A percentile compares a stretch with the other conserved stretches of the same genome.
These are phyloP conservation scores for Gadopsis marmoratus DNA, from an alignment of 2,797 vertebrate genomes.

Conservation along the genomic window DNA sequence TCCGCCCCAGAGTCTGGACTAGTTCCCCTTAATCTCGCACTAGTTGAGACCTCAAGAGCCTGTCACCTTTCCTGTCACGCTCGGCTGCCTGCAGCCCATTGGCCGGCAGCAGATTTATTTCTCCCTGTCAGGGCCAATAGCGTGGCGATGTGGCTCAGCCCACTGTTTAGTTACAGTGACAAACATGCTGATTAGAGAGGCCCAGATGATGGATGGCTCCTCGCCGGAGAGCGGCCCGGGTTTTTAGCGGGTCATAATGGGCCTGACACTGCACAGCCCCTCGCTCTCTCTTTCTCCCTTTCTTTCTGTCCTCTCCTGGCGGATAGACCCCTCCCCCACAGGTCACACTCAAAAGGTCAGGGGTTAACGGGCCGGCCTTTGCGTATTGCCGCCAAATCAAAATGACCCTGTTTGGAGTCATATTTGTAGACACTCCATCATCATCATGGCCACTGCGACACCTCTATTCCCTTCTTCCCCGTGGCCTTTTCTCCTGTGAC, in stretches of 20 bases:
- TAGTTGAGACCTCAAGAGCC: constrained; percentile 82
- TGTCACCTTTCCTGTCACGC: constrained; percentile 84
- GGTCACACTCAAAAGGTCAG: constrained; percentile 85
- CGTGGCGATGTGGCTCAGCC: constrained; percentile 80
- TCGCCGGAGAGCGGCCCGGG: constrained; percentile 87
- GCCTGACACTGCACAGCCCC: constrained; percentile 89
- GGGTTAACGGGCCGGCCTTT: constrained; percentile 84
- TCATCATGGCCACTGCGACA: constrained; percentile 80
- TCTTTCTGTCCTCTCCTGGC: constrained; percentile 73
- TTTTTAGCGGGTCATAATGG: constrained; percentile 94
- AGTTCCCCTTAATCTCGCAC: constrained; percentile 80
- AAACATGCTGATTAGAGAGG: constrained; percentile 90
- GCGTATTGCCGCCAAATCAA: constrained; percentile 82
- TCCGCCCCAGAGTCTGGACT: constrained; percentile 71
- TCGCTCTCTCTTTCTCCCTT: constrained; percentile 65
- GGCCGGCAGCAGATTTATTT: constrained; percentile 91
- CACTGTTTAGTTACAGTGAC: constrained; percentile 91
- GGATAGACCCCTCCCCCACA: constrained; percentile 79
- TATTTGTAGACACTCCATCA: constrained; percentile 89
- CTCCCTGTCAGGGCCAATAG: constrained; percentile 90
- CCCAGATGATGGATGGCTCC: constrained; percentile 91
- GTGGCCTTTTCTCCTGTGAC: constrained; percentile 77
- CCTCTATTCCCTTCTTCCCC: constrained; percentile 79
- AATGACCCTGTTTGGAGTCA: constrained; percentile 88
- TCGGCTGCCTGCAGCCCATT: constrained; percentile 85